Conservation (phyloP, 2,888 invertebrate genomes). For the Conus canariensis region DNA sequence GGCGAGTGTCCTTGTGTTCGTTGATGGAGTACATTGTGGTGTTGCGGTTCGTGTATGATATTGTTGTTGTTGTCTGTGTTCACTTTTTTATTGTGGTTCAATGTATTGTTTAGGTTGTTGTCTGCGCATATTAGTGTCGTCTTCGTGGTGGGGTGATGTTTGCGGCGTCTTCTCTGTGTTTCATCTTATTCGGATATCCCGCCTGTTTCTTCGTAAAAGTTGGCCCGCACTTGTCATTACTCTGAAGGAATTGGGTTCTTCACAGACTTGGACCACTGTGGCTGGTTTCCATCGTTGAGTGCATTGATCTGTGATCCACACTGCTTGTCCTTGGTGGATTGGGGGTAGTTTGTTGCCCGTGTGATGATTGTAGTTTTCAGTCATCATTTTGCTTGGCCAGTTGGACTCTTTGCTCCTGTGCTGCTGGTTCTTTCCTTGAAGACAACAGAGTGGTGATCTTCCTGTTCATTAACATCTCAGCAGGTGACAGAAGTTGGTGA, state of each 20-base stretch:
- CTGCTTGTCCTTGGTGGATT: neutral
- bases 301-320: neutral
- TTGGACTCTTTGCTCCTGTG: neutral
- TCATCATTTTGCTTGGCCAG: neutral
- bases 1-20: no score
- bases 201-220: neutral
- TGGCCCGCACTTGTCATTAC: neutral
- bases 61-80: neutral
- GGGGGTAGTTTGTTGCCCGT: neutral
- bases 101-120: neutral
- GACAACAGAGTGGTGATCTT: neutral
- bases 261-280: neutral
- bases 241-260: neutral
- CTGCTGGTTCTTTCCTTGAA: neutral
- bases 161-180: neutral
- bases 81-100: neutral
- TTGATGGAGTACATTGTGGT: no score
- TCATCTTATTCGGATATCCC: neutral
- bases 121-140: neutral
- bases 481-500: neutral
- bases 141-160: neutral
- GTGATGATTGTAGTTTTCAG: neutral
- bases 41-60: neutral
- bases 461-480: neutral
- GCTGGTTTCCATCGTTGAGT: neutral